phyloP scores from a whole-genome alignment of 64 coral and sea anemone genomes.

The Catalaphyllia jardinei region DNA sequence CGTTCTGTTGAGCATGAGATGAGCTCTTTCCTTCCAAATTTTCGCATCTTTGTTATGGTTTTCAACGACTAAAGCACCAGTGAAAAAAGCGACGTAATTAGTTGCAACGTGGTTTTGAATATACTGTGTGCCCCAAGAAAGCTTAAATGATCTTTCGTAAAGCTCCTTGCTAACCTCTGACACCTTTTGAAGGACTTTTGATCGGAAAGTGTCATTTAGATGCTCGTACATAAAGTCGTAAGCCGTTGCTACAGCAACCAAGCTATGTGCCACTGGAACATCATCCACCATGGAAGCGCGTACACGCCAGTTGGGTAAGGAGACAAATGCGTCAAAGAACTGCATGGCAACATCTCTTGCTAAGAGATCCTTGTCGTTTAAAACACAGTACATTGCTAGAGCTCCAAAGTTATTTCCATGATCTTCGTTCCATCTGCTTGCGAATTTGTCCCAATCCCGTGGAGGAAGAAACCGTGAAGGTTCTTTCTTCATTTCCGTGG shows the following conservation, averaged over 20 bases:
- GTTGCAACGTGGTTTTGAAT: constrained; percentile 97
- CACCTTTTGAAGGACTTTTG: constrained; percentile 40
- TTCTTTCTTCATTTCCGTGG: constrained; percentile 36
- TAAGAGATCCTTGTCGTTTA: constrained; percentile 50
- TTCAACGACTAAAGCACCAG: constrained; percentile 42
- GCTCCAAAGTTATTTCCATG: constrained; percentile 75
- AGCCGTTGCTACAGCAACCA: constrained; percentile 76
- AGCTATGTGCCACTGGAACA: constrained; percentile 82
- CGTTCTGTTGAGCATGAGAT: constrained; percentile 68
- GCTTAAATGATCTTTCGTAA: constrained; percentile 63
- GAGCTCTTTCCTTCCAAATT: constrained; percentile 52
- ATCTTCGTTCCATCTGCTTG: constrained; percentile 83
- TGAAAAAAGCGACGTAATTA: constrained; percentile 84
- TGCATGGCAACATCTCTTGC: constrained; percentile 54
- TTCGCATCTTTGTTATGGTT: constrained; percentile 31
- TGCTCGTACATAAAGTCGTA: constrained; percentile 76
- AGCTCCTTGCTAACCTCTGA: constrained; percentile 23
- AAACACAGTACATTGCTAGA: constrained; percentile 76
- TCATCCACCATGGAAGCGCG: constrained; percentile 57
- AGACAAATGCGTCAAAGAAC: constrained; percentile 49
- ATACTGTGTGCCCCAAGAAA: constrained; percentile 74
- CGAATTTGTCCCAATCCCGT: constrained; percentile 45
- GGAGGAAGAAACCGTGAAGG: constrained; percentile 47
- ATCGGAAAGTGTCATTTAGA: constrained; percentile 55
- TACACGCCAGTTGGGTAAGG: constrained; percentile 76